A percentile compares a stretch with the other conserved stretches of the same genome.
phyloP scores from a whole-genome alignment of 2,888 invertebrate genomes.

The Hypercompe scribonia region DNA sequence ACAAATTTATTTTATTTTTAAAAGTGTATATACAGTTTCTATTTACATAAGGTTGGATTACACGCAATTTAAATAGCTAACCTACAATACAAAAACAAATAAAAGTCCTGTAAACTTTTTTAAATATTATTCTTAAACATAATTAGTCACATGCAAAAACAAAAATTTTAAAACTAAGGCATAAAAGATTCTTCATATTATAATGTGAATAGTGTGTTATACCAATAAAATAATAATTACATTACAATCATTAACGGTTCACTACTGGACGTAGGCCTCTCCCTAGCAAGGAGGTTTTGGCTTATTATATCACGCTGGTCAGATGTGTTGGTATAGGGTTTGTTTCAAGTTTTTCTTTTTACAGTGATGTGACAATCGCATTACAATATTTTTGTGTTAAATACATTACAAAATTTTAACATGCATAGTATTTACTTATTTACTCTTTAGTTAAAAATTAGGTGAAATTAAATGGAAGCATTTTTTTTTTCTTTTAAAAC shows the following conservation, averaged over 20 bases:
- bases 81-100: slow-evolving; percentile 21
- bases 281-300: too few relatives aligned
- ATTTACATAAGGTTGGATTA: slow-evolving; percentile 33
- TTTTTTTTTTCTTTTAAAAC: background rate
- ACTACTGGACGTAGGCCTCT: too few relatives aligned
- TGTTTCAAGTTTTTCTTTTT: too few relatives aligned
- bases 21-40: slow-evolving; percentile 43
- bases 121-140: slow-evolving; percentile 20
- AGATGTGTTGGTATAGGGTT: too few relatives aligned
- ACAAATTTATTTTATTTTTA: slow-evolving; percentile 42
- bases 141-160: slow-evolving; percentile 8
- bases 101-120: slow-evolving; percentile 21
- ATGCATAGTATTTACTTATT: background rate
- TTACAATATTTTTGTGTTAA: background rate
- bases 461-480: background rate
- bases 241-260: too few relatives aligned
- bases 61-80: slow-evolving; percentile 29
- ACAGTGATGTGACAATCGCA: too few relatives aligned
- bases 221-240: background rate
- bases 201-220: background rate
- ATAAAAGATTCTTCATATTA: slow-evolving; percentile 27
- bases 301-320: too few relatives aligned
- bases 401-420: background rate
- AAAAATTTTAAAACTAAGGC: slow-evolving; percentile 16
- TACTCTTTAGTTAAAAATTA: background rate